A percentile compares a stretch with the other conserved stretches of the same genome.
These are phyloP conservation scores for Trichosurus vulpecula DNA, from an alignment of 2,797 vertebrate genomes.

Conservation along the genomic window DNA sequence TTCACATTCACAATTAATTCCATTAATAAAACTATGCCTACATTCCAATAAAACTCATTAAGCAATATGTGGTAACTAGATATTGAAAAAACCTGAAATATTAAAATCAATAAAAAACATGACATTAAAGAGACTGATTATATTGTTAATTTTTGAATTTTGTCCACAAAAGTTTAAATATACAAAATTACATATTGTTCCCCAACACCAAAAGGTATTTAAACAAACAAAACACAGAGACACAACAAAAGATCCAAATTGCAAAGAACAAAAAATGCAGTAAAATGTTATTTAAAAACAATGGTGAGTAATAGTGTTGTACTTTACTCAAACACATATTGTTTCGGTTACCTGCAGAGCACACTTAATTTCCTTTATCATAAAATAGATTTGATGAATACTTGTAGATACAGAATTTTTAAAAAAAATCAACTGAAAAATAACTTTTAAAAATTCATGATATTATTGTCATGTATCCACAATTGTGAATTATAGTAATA, in stretches of 20 bases:
- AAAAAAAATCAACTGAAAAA: constrained; percentile 25
- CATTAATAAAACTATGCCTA: neutral
- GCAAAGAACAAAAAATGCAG: constrained; percentile 62
- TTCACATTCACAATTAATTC: constrained; percentile 21
- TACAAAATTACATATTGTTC: constrained; percentile 52
- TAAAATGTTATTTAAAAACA: constrained; percentile 40
- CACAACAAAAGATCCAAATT: constrained; percentile 54
- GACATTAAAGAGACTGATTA: constrained; percentile 65
- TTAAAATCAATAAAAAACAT: constrained; percentile 64
- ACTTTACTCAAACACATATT: constrained; percentile 58
- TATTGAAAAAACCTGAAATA: constrained; percentile 65
- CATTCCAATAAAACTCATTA: constrained; percentile 58
- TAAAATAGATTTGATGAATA: constrained; percentile 61
- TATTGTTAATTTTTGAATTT: constrained; percentile 78
- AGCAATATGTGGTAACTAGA: constrained; percentile 45
- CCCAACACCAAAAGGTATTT: constrained; percentile 55
- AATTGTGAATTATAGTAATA: constrained; percentile 50
- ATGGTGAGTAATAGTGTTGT: constrained; percentile 17
- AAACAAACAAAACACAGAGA: constrained; percentile 59
- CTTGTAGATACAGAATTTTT: constrained; percentile 34
- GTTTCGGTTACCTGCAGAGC: constrained; percentile 35
- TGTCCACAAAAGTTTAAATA: constrained; percentile 75
- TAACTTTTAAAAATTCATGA: constrained; percentile 37
- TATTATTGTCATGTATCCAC: constrained; percentile 34
- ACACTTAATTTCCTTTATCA: constrained; percentile 60